Conservation (phyloP, 2,113 vertebrate species). For the Muscicapa adusta region DNA sequence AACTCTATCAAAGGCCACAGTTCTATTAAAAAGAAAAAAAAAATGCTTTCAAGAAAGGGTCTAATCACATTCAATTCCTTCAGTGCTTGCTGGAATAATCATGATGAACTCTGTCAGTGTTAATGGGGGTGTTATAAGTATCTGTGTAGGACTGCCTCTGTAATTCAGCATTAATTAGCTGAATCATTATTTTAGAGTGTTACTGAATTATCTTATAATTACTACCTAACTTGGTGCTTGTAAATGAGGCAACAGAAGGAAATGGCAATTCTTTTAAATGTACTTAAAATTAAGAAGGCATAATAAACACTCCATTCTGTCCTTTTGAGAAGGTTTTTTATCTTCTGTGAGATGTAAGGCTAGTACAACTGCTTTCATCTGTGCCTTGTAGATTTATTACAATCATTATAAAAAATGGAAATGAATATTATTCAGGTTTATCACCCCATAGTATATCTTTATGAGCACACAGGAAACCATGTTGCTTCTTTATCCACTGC, state of each 20-base stretch:
- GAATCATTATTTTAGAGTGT: conserved; percentile 73
- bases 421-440: conserved; percentile 55
- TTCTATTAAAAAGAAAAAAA: background rate
- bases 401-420: conserved; percentile 52
- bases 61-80: conserved; percentile 25
- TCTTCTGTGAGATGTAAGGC: conserved; percentile 21
- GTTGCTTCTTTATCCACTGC: conserved; percentile 47
- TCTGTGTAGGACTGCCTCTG: conserved; percentile 66
- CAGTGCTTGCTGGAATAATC: conserved; percentile 49
- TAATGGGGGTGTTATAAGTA: conserved; percentile 64
- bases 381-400: conserved; percentile 56
- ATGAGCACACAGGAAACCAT: conserved; percentile 37
- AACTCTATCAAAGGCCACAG: background rate
- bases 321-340: conserved; percentile 40
- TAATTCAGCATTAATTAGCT: conserved; percentile 72
- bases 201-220: conserved; percentile 71
- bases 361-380: conserved; percentile 49
- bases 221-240: conserved; percentile 64
- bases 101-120: conserved; percentile 59
- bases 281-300: conserved; percentile 66
- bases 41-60: conserved; percentile 9
- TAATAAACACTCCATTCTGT: conserved; percentile 60
- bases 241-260: conserved; percentile 69
- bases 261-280: conserved; percentile 64
- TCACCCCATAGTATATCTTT: conserved; percentile 48